A percentile compares a stretch with the other conserved stretches of the same genome.
Evolutionary conservation across 2,888 invertebrate genomes (phyloP).

Genomic region (Malthinus seriepunctatus): DNA sequence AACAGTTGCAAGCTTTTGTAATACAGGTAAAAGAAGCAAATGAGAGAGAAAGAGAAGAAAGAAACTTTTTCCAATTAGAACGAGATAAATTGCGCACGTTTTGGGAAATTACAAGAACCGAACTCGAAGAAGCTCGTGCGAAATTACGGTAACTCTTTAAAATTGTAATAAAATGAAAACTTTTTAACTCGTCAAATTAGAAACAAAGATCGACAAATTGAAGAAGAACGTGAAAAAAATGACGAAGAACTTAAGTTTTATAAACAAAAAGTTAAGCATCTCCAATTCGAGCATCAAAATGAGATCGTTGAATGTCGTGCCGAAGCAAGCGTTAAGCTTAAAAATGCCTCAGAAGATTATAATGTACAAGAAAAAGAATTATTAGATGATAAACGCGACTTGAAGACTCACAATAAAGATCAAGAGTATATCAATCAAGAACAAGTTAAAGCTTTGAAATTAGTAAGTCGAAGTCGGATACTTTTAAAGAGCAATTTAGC

Average conservation of each 20-base stretch:
- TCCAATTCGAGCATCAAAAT: constrained; percentile 89
- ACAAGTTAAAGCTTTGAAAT: constrained; percentile 70
- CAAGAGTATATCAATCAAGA: constrained; percentile 72
- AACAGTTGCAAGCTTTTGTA: constrained; percentile 89
- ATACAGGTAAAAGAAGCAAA: constrained; percentile 85
- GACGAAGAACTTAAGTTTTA: constrained; percentile 86
- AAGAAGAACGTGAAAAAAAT: constrained; percentile 84
- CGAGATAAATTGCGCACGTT: constrained; percentile 92
- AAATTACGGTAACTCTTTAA: constrained; percentile 57
- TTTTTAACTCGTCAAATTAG: constrained; percentile 42
- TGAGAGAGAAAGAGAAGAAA: constrained; percentile 91
- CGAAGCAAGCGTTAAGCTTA: constrained; percentile 79
- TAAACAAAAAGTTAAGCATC: constrained; percentile 90
- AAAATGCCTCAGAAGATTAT: constrained; percentile 84
- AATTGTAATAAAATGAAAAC: background rate
- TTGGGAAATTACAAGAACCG: constrained; percentile 93
- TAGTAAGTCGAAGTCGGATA: constrained; percentile 53
- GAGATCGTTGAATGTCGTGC: constrained; percentile 83
- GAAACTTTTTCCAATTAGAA: constrained; percentile 94
- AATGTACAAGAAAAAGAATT: constrained; percentile 75
- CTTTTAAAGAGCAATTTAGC: background rate
- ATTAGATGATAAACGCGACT: constrained; percentile 71
- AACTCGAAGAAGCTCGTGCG: constrained; percentile 83
- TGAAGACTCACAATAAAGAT: constrained; percentile 71
- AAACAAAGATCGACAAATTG: constrained; percentile 84